phyloP scores from a whole-genome alignment of 1,140 invertebrate genomes.

The Aplysia californica region DNA sequence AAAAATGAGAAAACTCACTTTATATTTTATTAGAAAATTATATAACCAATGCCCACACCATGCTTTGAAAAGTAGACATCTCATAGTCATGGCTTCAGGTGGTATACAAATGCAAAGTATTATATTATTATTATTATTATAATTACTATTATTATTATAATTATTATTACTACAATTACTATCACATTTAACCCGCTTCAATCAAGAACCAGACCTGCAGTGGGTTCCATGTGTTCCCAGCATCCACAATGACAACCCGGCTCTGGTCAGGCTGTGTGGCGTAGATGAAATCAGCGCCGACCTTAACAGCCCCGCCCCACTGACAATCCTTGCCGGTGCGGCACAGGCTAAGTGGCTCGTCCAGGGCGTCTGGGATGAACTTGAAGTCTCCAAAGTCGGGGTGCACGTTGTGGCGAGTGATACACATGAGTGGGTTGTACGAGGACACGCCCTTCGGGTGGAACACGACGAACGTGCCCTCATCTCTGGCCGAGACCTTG shows the following conservation, averaged over 20 bases:
- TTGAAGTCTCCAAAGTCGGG: conserved; percentile 66
- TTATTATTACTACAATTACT: too few relatives aligned
- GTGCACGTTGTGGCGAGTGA: conserved; percentile 79
- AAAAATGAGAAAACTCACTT: too few relatives aligned
- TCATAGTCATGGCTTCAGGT: too few relatives aligned
- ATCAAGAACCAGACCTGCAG: conserved; percentile 65
- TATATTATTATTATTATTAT: too few relatives aligned
- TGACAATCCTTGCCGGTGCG: conserved; percentile 38
- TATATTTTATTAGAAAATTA: too few relatives aligned
- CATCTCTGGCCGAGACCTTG: conserved; percentile 2
- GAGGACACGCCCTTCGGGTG: conserved; percentile 82
- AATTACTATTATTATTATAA: too few relatives aligned
- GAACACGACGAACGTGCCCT: conserved; percentile 78
- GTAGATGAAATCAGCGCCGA: conserved; percentile 81
- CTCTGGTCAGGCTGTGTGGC: conserved; percentile 80
- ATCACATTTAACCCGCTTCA: too few relatives aligned
- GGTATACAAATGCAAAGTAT: too few relatives aligned
- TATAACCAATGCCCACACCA: too few relatives aligned
- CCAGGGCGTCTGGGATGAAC: conserved; percentile 58
- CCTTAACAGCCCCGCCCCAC: conserved; percentile 82
- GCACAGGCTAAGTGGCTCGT: conserved; percentile 54
- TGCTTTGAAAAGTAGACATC: too few relatives aligned
- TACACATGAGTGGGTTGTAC: conserved; percentile 81
- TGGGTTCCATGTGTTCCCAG: conserved; percentile 56
- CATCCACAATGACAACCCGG: conserved; percentile 75